phyloP scores from a whole-genome alignment of 1,140 invertebrate genomes.

The Vanessa tameamea region DNA sequence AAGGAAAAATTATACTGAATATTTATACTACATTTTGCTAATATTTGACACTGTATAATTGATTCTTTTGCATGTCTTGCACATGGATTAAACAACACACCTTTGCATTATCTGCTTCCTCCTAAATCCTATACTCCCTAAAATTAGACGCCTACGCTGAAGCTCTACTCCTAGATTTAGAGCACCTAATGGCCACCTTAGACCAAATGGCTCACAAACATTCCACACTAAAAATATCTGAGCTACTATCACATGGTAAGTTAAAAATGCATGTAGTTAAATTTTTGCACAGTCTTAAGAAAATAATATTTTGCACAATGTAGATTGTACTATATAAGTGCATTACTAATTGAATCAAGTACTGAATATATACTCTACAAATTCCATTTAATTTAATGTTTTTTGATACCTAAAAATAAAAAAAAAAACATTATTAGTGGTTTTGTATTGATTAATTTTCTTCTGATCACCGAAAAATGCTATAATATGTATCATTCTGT shows the following conservation, averaged over 20 bases:
- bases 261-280: slow-evolving; percentile 40
- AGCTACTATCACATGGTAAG: slow-evolving; percentile 80
- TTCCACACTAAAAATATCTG: slow-evolving; percentile 79
- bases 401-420: too few species aligned
- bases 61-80: slow-evolving; percentile 80
- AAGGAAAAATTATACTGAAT: slow-evolving; percentile 2
- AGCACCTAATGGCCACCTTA: slow-evolving; percentile 81
- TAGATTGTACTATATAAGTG: not conserved
- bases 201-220: slow-evolving; percentile 81
- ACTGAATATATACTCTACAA: too few species aligned
- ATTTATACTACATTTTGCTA: not conserved
- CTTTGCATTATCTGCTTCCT: slow-evolving; percentile 61
- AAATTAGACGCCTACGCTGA: slow-evolving; percentile 83
- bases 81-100: slow-evolving; percentile 71
- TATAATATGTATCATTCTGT: too few species aligned
- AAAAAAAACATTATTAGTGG: too few species aligned
- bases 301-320: not conserved
- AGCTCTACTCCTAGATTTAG: slow-evolving; percentile 84
- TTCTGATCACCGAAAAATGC: too few species aligned
- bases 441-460: too few species aligned
- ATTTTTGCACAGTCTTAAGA: not conserved
- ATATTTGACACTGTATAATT: slow-evolving; percentile 60
- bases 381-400: too few species aligned
- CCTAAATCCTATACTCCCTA: slow-evolving; percentile 58
- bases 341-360: too few species aligned